Base-by-base conservation (phyloP, 2,888 invertebrate species). In the Arrhopalites spinosus region DNA sequence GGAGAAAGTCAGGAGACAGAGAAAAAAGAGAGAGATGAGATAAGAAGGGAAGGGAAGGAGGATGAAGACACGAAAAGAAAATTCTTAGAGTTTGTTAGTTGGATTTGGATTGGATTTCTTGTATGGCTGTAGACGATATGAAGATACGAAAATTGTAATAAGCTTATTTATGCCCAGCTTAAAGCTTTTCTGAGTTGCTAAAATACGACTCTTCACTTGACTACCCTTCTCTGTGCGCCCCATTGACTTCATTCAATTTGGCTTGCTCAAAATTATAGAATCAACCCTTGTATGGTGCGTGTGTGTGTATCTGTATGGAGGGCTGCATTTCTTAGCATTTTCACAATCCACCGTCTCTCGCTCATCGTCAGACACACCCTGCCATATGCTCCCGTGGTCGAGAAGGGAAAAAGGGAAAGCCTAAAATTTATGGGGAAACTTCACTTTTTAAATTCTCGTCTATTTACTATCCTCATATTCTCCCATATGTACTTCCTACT, bases 161-260 rank as follows among this genome's bases (percentile, higher is more conserved):
- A 71, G 71, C 71, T 71, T 71, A 71, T 71, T 71, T 71, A 71
- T 71, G 56, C 59, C 59, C 20, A 71, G 71, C 59, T 71, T 71
- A 71, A 11, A 71, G 71, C 71, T 59, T 59, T 71, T 71, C 43
- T 59, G 71, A 71, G 66, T 36, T 59, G 59, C 25, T 59, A 59
- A 59, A 59, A 59, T 59, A 71, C 71, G 59, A 56, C 56, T 59
- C 56, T 71, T 59, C 43, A 71, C 71, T 71, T 59, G 43, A 30
- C 59, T 71, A 71, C 71, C 71, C 71, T 71, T 73, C 66, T 15
- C 53, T 53, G 66, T 56, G 63, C 66, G 53, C 73, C 66, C 67
- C 64, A 73, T 73, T 73, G 73, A 66, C 50, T 66, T 73, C 67
- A 73, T 73, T 73, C 66, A 73, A 73, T 73, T 64, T 66, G 66